Base-by-base conservation (phyloP, 2,888 invertebrate genomes). In the Colostygia pectinataria region DNA sequence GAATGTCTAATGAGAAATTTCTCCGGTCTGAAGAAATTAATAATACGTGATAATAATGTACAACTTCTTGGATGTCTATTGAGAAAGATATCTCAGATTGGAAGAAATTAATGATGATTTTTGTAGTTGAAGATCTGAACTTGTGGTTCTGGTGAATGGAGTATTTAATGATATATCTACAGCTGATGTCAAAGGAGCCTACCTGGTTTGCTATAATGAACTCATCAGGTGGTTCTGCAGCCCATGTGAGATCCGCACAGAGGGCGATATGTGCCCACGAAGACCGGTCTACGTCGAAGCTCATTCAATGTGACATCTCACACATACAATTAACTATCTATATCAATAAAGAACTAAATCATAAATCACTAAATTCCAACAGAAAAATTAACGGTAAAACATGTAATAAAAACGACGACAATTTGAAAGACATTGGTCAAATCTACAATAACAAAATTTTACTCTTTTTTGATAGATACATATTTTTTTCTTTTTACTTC, bases 261-360 rank as follows among this genome's bases (percentile, higher is more conserved):
- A 88, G 88, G 88, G 88, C 90, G 71, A 89, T 80, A 67, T 87
- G 88, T 75, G 86, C 90, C 90, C 89, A 90, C 73, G 87, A 80
- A 77, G 87, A 83, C 61, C 83, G 83, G 82, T 88, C 89, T 84
- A 83, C 86, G 68, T 87, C 87, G 88, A 86, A 86, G 88, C 73
- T 90, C 89, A 90, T 90, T 90, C 90, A 90, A 90, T 87, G 89
- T 82, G 81, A 80, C 89, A 89, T 87, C 70, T 76, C 83, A 80
- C 74, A 65, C 83, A 79, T 77, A 81, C 71, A 81, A 81, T 77
- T 81, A 87, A 80, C 79, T 80, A 78, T 77, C 73, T 80, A 80
- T 80, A 83, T 81, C 80, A 78, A 71, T 81, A 80, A 82, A 66
- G 67, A 80, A 81, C 73, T 80, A 85, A 80, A 81, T 83, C 74